Base-by-base conservation (phyloP, 2,113 vertebrate species). In the Geothlypis trichas region DNA sequence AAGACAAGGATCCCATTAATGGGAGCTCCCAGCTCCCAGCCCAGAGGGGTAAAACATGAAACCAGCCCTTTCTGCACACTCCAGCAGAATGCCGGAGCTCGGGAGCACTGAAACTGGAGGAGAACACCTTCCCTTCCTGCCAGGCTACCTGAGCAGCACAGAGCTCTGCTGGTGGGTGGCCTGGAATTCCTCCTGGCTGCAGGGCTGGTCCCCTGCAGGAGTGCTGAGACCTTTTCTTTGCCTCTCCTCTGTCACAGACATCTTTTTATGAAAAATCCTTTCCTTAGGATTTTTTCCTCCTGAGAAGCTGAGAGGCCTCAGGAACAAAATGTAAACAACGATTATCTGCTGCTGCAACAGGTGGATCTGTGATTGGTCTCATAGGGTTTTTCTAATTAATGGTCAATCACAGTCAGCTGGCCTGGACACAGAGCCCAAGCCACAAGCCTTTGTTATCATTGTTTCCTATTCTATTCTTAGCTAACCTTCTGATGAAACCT, bases 1-100 rank as follows among this genome's bases (percentile, higher is more conserved):
- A 27, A 89, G 91, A 95, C 81, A 96, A 93, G 88, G 90, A 82
- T 77, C 87, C 84, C 81, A 66, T 96, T 95, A 91, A 95, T 0
- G 1, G 26, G 9, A 63, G 72, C 26, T 66, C 84, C 33, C 44
- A 73, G 71, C 23, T 86, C 69, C 14, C 68, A 59, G 61, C 72
- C 75, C 54, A 41, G 37, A 0, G 1, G 72, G 62, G 79, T 57
- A 71, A 26, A 86, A 88, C 57, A 18, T 12, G 52, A 94, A 93
- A 16, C 74, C 75, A 44, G 55, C 79, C 61, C 44, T 69, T 89
- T 83, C 84, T 33, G 54, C 51, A 77, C 91, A 71, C 93, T 84
- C 84, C 11, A 5, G 46, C 19, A 68, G 68, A 91, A 81, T 91
- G 65, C 75, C 17, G 8, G 66, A 90, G 67, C 62, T 74, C 23